Base-by-base conservation (phyloP, 2,797 vertebrate genomes). In the Sebastolobus altivelis region DNA sequence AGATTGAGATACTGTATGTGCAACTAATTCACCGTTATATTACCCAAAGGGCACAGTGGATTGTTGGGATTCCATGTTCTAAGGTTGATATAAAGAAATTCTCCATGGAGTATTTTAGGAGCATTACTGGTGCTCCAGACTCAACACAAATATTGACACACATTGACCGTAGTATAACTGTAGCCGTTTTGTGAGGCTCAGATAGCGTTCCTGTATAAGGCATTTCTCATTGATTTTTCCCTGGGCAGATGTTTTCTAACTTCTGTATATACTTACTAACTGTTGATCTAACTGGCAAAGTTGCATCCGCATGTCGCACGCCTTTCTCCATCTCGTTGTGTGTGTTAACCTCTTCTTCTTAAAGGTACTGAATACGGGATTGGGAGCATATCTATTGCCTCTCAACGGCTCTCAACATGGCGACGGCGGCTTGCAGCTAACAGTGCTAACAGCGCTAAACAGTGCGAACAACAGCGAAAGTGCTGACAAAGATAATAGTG, bases 251-350 rank as follows among this genome's bases (percentile, higher is more conserved):
- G 56, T 46, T 67, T 52, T 68, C 56, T 66, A 29, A 29, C 29
- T 9, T 22, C 22, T 66, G 8, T 22, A 4, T 65, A 7, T 5
- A 80, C 11, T 58, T 54, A 8, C 56, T n/a, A 75, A 70, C 54
- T 33, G 25, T 18, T 5, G 2, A 13, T 33, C 8, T 31, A 31
- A 58, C 72, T 59, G 5, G 27, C 14, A 35, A 58, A 52, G 49
- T 16, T 18, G 10, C 31, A 10, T 46, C 60, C 81, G 75, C 67
- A 78, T 8, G 74, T 60, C 49, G 25, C 5, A 71, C 58, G 4
- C 22, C 49, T 77, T 61, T 68, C 66, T 70, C 60, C 38, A 40
- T 65, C 58, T n/a, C 8, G 3, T 58, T 33, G 11, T 38, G 46
- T 29, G 11, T 46, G 20, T 52, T 18, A 2, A 33, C 14, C 25